A percentile compares a stretch with the other conserved stretches of the same genome.
Evolutionary conservation across 2,888 invertebrate genomes (phyloP).

Genomic region (Colostygia pectinataria): DNA sequence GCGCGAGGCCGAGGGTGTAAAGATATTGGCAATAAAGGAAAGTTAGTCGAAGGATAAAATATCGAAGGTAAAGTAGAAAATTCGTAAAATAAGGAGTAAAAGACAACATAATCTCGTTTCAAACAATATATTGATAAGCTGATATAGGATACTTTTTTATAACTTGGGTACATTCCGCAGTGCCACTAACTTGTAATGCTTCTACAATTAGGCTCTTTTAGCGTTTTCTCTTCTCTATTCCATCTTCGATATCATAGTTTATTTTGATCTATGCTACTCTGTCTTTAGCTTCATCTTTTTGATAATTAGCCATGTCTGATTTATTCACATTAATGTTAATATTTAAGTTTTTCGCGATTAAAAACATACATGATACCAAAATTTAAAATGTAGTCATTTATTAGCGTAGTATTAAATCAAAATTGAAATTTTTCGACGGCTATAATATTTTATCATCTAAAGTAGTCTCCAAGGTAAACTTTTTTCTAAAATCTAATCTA

Average conservation of each 20-base stretch:
- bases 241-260: slow-evolving; percentile 45
- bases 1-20: slow-evolving; percentile 48
- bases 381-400: slow-evolving; percentile 58
- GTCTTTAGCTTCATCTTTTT: slow-evolving; percentile 37
- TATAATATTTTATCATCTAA: slow-evolving; percentile 70
- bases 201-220: slow-evolving; percentile 66
- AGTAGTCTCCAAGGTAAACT: slow-evolving; percentile 73
- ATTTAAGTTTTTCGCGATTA: slow-evolving; percentile 25
- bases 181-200: slow-evolving; percentile 78
- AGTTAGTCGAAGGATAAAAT: slow-evolving; percentile 39
- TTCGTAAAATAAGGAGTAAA: slow-evolving; percentile 62
- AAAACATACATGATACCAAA: slow-evolving; percentile 29
- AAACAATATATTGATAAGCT: slow-evolving; percentile 69
- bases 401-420: slow-evolving; percentile 73
- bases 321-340: not conserved
- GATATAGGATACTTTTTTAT: slow-evolving; percentile 78
- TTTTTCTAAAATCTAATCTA: slow-evolving; percentile 78
- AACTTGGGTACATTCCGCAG: slow-evolving; percentile 78
- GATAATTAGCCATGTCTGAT: slow-evolving; percentile 35
- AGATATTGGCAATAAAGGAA: slow-evolving; percentile 74
- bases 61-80: slow-evolving; percentile 46
- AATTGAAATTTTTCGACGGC: slow-evolving; percentile 66
- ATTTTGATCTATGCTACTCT: slow-evolving; percentile 41
- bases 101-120: slow-evolving; percentile 75
- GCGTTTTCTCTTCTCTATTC: slow-evolving; percentile 63